Evolutionary conservation across 2,113 vertebrate species (phyloP).

Genomic region (Eleginops maclovinus): DNA sequence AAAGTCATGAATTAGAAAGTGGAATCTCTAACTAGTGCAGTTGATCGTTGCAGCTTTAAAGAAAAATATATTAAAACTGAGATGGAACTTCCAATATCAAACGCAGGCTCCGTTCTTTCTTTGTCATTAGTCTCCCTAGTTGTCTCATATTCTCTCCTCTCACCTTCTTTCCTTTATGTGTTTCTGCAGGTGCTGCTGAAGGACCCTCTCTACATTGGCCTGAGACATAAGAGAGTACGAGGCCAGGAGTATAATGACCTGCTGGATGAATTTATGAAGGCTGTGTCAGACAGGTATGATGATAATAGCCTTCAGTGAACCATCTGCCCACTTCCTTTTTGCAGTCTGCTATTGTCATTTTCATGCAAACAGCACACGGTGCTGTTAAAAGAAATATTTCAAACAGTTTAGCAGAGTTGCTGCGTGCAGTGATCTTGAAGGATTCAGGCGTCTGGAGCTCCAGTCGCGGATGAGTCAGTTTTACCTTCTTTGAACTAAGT

Average conservation of each 20-base stretch:
- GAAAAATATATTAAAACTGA: not conserved
- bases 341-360: constrained; percentile 53
- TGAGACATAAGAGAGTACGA: constrained; percentile 92
- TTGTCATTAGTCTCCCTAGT: not conserved
- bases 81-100: not conserved
- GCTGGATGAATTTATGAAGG: constrained; percentile 97
- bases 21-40: too few species aligned
- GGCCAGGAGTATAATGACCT: constrained; percentile 93
- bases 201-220: constrained; percentile 95
- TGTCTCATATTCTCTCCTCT: constrained; percentile 5
- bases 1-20: too few species aligned
- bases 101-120: not conserved
- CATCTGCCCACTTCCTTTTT: constrained; percentile 41
- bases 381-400: constrained; percentile 57
- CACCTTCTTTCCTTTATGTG: constrained; percentile 8
- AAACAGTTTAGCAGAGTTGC: constrained; percentile 54
- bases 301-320: constrained; percentile 17
- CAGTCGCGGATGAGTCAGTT: constrained; percentile 36
- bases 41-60: not conserved
- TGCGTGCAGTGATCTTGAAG: constrained; percentile 9
- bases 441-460: constrained; percentile 51
- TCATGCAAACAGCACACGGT: constrained; percentile 8
- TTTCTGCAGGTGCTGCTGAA: constrained; percentile 87
- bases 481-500: constrained; percentile 37
- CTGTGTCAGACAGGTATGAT: constrained; percentile 91